Evolutionary conservation across 2,888 invertebrate genomes (phyloP).

Genomic region (Candidula unifasciata): DNA sequence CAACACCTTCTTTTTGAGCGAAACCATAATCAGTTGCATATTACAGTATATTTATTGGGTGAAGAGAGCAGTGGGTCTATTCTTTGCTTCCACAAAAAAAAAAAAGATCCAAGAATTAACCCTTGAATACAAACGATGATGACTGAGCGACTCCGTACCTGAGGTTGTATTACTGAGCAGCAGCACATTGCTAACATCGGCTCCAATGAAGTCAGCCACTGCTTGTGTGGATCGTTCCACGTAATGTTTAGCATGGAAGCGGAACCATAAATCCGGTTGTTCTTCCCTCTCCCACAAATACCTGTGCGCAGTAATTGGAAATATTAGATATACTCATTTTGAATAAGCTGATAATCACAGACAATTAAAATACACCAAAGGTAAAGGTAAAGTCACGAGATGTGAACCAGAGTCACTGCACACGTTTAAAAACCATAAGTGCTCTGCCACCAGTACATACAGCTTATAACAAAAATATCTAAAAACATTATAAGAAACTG

Average conservation of each 20-base stretch:
- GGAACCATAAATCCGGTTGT: constrained; percentile 57
- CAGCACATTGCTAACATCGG: constrained; percentile 50
- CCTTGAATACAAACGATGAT: not conserved
- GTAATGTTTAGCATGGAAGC: constrained; percentile 36
- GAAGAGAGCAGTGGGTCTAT: too few relatives aligned
- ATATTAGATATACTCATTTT: not conserved
- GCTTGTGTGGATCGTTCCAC: constrained; percentile 44
- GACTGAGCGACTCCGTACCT: constrained; percentile 38
- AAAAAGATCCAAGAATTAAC: not conserved
- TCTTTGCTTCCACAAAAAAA: not conserved
- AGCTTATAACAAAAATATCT: too few relatives aligned
- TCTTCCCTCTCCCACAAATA: constrained; percentile 48
- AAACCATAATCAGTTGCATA: too few relatives aligned
- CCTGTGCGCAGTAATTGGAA: constrained; percentile 21
- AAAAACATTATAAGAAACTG: too few relatives aligned
- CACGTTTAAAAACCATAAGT: too few relatives aligned
- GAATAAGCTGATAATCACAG: too few relatives aligned
- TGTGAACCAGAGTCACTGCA: too few relatives aligned
- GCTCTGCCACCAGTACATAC: too few relatives aligned
- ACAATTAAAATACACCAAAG: too few relatives aligned
- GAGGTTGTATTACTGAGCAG: constrained; percentile 55
- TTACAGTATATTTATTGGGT: too few relatives aligned
- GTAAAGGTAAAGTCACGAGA: too few relatives aligned
- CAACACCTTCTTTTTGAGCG: too few relatives aligned
- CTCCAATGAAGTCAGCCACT: constrained; percentile 53